Conservation (phyloP, 2,888 invertebrate genomes). For the Thereva unica region DNA sequence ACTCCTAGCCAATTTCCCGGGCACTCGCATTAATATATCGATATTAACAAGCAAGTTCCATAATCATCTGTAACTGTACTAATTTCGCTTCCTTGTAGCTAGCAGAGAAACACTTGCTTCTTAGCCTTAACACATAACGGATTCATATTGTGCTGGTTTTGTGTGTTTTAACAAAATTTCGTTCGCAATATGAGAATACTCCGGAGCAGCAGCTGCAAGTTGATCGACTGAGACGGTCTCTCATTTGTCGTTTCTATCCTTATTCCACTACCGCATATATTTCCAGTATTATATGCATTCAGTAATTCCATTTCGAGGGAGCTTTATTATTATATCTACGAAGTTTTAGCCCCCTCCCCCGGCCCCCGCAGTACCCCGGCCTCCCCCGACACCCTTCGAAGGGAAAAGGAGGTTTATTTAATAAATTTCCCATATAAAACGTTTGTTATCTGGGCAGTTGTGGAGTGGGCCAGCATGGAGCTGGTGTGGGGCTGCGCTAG, state of each 20-base stretch:
- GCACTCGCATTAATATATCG: too few species aligned
- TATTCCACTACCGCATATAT: constrained; percentile 33
- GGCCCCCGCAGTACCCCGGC: neutral
- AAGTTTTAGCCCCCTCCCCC: too few species aligned
- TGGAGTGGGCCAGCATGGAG: neutral
- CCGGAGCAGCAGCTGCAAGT: neutral
- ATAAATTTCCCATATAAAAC: constrained; percentile 31
- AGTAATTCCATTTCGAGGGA: constrained; percentile 20
- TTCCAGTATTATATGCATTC: constrained; percentile 31
- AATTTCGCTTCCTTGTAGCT: too few species aligned
- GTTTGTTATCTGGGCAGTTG: neutral
- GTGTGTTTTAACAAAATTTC: too few species aligned
- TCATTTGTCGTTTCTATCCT: constrained; percentile 20
- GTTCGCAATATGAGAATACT: too few species aligned
- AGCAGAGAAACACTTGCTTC: too few species aligned
- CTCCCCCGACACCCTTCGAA: constrained; percentile 12
- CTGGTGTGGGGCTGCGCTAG: constrained; percentile 16
- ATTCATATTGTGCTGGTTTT: too few species aligned
- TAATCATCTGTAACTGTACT: too few species aligned
- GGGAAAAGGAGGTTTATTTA: constrained; percentile 15
- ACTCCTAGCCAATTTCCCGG: too few species aligned
- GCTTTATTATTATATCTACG: constrained; percentile 1
- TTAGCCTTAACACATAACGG: too few species aligned
- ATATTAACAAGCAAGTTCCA: too few species aligned
- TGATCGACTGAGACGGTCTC: constrained; percentile 9